phyloP scores from a whole-genome alignment of 2,797 vertebrate species.

The Fistularia commersonii region DNA sequence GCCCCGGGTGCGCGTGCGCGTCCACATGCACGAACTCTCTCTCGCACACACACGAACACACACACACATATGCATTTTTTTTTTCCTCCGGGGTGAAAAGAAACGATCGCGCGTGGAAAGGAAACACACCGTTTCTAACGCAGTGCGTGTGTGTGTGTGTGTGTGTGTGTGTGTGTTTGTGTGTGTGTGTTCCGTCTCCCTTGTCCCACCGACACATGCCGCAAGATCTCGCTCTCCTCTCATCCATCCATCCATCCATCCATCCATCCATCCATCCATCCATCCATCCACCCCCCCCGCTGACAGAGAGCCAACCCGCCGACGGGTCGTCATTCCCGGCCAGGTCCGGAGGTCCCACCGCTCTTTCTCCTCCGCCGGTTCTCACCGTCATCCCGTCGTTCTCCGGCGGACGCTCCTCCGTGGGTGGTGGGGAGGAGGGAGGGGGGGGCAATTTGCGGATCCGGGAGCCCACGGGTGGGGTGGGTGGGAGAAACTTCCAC shows the following conservation, averaged over 20 bases:
- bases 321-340: no score
- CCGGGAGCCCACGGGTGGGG: no score
- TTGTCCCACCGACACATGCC: slow-evolving; percentile 37
- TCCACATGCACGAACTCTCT: no score
- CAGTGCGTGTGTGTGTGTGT: not conserved
- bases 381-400: no score
- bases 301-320: no score
- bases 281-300: not conserved
- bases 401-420: no score
- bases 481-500: no score
- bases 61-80: not conserved
- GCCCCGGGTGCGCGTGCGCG: no score
- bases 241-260: slow-evolving; percentile 4
- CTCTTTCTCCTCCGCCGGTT: no score
- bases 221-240: slow-evolving; percentile 40
- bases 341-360: no score
- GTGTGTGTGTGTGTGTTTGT: not conserved
- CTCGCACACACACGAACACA: not conserved
- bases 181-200: slow-evolving; percentile 10
- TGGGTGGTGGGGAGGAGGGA: no score
- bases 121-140: not conserved
- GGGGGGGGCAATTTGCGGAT: no score
- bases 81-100: not conserved
- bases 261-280: not conserved
- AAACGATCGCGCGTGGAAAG: not conserved